Percentiles rank a stretch among this genome's conserved stretches.
These are phyloP conservation scores for Ahaetulla prasina DNA, from an alignment of 2,113 vertebrate species.

Conservation along the genomic window DNA sequence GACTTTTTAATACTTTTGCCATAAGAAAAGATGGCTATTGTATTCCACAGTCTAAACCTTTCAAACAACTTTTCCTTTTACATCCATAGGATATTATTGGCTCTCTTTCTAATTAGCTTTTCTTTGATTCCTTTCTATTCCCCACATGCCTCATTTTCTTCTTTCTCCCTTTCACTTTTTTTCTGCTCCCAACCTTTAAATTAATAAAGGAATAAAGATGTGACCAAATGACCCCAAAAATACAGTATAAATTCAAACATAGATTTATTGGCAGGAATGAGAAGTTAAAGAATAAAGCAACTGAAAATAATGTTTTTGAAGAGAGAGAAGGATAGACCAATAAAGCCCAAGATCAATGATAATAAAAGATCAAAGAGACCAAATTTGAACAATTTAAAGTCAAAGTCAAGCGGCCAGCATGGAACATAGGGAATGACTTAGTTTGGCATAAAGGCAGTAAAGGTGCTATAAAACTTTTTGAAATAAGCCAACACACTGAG, in stretches of 20 bases:
- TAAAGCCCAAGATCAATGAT: conserved; percentile 36
- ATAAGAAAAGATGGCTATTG: neutral
- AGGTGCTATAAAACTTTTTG: conserved; percentile 33
- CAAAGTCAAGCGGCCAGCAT: conserved; percentile 28
- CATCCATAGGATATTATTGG: neutral
- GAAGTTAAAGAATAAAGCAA: conserved; percentile 7
- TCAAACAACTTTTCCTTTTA: conserved; percentile 6
- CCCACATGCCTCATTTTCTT: neutral
- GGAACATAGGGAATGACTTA: conserved; percentile 35
- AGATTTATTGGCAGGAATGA: conserved; percentile 35
- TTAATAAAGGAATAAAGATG: conserved; percentile 14
- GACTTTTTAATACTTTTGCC: neutral
- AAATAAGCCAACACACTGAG: conserved; percentile 34
- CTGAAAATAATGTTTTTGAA: conserved; percentile 33
- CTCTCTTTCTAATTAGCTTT: conserved; percentile 8
- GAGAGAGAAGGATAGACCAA: conserved; percentile 39
- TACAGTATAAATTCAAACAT: conserved; percentile 31
- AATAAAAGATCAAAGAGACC: conserved; percentile 48
- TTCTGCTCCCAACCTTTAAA: conserved; percentile 1
- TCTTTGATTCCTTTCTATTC: neutral
- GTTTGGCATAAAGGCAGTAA: conserved; percentile 36
- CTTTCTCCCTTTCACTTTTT: neutral
- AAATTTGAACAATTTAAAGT: conserved; percentile 45
- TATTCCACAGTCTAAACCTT: neutral
- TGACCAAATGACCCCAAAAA: conserved; percentile 27